Conservation (phyloP, 1,140 invertebrate species). For the Mya arenaria region DNA sequence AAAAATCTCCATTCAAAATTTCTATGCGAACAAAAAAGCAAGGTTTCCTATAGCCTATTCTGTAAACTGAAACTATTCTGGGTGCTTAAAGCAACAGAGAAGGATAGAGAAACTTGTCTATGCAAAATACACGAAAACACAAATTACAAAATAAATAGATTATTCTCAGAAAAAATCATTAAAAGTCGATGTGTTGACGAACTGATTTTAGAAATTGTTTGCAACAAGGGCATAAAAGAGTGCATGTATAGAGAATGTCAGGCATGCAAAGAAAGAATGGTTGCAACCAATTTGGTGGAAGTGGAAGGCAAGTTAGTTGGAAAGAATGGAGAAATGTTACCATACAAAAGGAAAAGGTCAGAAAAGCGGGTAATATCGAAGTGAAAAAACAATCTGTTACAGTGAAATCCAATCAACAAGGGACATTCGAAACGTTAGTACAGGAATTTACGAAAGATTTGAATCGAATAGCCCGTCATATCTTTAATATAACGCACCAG, state of each 20-base stretch:
- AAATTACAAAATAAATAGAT: background rate
- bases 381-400: background rate
- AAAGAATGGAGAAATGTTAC: background rate
- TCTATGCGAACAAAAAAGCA: slow-evolving; percentile 18
- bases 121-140: slow-evolving; percentile 26
- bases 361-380: background rate
- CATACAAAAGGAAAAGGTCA: background rate
- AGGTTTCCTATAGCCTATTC: slow-evolving; percentile 46
- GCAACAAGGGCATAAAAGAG: background rate
- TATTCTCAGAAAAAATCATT: slow-evolving; percentile 6
- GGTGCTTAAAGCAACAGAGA: background rate
- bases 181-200: background rate
- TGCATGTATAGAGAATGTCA: slow-evolving; percentile 5
- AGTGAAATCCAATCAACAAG: slow-evolving; percentile 2
- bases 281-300: background rate
- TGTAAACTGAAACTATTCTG: slow-evolving; percentile 42
- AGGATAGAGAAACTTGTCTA: slow-evolving; percentile 24
- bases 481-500: slow-evolving; percentile 9
- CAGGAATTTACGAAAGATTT: background rate
- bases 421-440: slow-evolving; percentile 14
- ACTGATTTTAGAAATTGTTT: background rate
- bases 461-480: background rate
- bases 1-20: slow-evolving; percentile 42
- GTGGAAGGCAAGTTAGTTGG: background rate
- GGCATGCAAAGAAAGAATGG: background rate